These are phyloP conservation scores for Loriculus beryllinus DNA, from an alignment of 2,797 vertebrate genomes.

Conservation along the genomic window DNA sequence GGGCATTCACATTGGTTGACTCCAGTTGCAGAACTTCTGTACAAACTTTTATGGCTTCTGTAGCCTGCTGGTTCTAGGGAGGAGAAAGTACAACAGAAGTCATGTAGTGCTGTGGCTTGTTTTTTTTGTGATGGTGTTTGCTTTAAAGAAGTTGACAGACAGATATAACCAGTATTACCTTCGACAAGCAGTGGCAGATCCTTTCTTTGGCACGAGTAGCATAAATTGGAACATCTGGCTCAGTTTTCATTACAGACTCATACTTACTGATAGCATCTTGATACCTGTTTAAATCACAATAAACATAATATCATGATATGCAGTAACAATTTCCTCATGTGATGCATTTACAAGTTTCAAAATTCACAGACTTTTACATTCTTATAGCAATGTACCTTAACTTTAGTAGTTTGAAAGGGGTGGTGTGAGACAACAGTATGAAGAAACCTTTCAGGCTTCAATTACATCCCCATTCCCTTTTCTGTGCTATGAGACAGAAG, in stretches of 20 bases:
- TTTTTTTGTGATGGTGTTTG: neutral
- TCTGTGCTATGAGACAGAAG: neutral
- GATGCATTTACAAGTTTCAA: neutral
- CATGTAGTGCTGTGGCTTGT: neutral
- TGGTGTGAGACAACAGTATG: neutral
- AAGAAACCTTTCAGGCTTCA: neutral
- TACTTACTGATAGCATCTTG: constrained; percentile 90
- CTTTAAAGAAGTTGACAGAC: neutral
- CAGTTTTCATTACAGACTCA: constrained; percentile 87
- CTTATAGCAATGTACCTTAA: neutral
- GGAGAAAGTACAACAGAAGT: neutral
- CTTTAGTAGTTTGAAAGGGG: neutral
- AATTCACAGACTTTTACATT: neutral
- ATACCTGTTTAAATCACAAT: constrained; percentile 76
- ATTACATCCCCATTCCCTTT: neutral
- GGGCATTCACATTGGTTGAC: constrained; percentile 83
- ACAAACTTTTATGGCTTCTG: constrained; percentile 85
- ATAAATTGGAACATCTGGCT: constrained; percentile 84
- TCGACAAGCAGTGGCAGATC: constrained; percentile 90
- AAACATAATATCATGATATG: neutral
- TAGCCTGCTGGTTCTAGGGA: constrained; percentile 82
- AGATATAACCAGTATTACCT: constrained; percentile 73
- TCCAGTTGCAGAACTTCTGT: constrained; percentile 85
- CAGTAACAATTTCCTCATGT: neutral
- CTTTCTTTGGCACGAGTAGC: constrained; percentile 87